Evolutionary conservation across 2,888 invertebrate genomes (phyloP), one percentile per base, ranked within the genome.

Genomic region (Chalcosyrphus nemorum): DNA sequence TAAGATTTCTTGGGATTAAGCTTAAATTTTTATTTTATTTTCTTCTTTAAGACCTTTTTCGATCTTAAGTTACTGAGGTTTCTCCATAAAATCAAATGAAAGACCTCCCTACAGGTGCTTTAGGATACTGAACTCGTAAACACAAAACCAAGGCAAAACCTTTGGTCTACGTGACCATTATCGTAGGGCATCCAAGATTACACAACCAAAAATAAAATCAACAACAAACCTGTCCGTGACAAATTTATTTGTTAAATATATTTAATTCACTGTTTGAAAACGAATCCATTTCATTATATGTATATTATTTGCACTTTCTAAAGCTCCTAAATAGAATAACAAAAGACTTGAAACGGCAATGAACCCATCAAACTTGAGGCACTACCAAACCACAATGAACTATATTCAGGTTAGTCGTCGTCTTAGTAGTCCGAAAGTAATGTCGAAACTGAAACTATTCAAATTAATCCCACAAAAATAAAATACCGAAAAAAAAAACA

Each of bases 311-410:
- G 32, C 74, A 65, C 74, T 74, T 74, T 74, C 74, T 74, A 74
- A 54, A 74, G 43, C 61, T 52, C 52, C 29, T 13, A 35, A 29
- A 15, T 65, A 52, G 65, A 24, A 43, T 27, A 52, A 61, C 50
- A 52, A 72, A 45, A 52, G 63, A 29, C 50, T 54, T 7, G 29
- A 41, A 76, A 61, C 52, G 76, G 24, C 76, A 76, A 76, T 68
- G 76, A 76, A 59, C 76, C 68, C 72, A 35, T 47, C 35, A 47
- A n/a, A 21, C 21, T 17, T 21, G 19, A 50, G n/a, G 24, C 50
- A 17, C 50, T 17, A 41, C 50, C 17, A 43, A n/a, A 43, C 45
- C 15, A 24, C 19, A 32, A 38, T 35, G 57, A 52, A 29, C 59
- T 59, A 15, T 19, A 52, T 76, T 68, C 50, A 68, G 66, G 74